Evolutionary conservation across 2,113 vertebrate species (phyloP).

Genomic region (Periophthalmus modestus): DNA sequence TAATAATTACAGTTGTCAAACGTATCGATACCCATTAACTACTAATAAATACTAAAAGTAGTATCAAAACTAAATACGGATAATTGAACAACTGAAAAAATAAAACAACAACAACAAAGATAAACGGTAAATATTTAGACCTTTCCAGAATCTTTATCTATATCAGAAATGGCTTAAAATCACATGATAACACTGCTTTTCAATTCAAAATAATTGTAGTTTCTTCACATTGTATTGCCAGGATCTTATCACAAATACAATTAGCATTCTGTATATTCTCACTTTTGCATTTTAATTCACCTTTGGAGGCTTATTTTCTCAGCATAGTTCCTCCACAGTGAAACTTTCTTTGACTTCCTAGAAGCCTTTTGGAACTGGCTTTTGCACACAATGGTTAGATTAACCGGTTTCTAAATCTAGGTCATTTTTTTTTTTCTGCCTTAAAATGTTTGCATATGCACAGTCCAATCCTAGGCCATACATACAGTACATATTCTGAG

Average conservation of each 20-base stretch:
- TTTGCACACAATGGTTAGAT: slow-evolving; percentile 54
- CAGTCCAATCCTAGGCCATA: slow-evolving; percentile 4
- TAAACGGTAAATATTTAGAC: too few species aligned
- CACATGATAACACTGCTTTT: too few species aligned
- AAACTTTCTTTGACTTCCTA: background rate
- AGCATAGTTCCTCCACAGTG: background rate
- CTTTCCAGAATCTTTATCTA: too few species aligned
- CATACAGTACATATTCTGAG: background rate
- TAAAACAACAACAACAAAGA: background rate
- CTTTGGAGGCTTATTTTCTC: background rate
- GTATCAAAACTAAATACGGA: too few species aligned
- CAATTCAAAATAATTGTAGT: too few species aligned
- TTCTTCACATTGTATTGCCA: too few species aligned
- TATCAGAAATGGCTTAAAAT: too few species aligned
- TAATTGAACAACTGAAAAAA: too few species aligned
- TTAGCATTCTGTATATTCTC: background rate
- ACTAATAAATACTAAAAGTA: background rate
- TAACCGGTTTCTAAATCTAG: slow-evolving; percentile 38
- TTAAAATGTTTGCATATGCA: slow-evolving; percentile 16
- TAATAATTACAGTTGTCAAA: background rate
- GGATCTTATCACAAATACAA: background rate
- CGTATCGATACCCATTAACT: background rate
- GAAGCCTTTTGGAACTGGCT: background rate
- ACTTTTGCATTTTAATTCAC: background rate
- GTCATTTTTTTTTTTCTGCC: slow-evolving; percentile 25